Evolutionary conservation across 1,140 invertebrate genomes (phyloP).

Genomic region (Drosophila watanabei): DNA sequence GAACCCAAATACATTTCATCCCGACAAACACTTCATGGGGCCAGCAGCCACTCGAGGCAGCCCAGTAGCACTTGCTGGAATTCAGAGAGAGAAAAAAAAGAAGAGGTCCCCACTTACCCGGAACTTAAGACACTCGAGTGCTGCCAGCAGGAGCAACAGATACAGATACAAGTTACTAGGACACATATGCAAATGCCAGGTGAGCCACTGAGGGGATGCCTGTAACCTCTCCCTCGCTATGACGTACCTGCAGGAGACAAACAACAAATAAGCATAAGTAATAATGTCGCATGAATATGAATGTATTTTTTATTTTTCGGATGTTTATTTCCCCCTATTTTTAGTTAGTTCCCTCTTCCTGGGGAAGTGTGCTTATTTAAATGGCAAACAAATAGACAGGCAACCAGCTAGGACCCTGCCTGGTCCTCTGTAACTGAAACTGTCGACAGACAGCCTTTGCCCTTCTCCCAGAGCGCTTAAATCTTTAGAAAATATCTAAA

Average conservation of each 20-base stretch:
- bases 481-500: constrained; percentile 83
- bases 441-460: constrained; percentile 77
- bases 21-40: constrained; percentile 21
- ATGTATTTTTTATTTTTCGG: constrained; percentile 38
- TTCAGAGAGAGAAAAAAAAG: constrained; percentile 59
- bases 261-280: constrained; percentile 71
- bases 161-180: constrained; percentile 19
- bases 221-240: background rate
- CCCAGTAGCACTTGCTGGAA: constrained; percentile 64
- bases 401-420: constrained; percentile 4
- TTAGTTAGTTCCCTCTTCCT: constrained; percentile 20
- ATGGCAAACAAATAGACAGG: constrained; percentile 74
- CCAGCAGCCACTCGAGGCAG: constrained; percentile 48
- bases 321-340: constrained; percentile 17
- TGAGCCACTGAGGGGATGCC: constrained; percentile 46
- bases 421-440: constrained; percentile 48
- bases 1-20: constrained; percentile 67
- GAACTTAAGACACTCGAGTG: constrained; percentile 80
- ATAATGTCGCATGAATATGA: constrained; percentile 78
- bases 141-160: constrained; percentile 47
- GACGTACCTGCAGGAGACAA: constrained; percentile 73
- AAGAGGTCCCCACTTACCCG: constrained; percentile 67
- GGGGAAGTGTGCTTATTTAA: constrained; percentile 78
- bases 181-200: constrained; percentile 58
- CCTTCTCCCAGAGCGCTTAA: constrained; percentile 62